Base-by-base conservation (phyloP, 2,113 vertebrate genomes). In the Gambusia affinis region DNA sequence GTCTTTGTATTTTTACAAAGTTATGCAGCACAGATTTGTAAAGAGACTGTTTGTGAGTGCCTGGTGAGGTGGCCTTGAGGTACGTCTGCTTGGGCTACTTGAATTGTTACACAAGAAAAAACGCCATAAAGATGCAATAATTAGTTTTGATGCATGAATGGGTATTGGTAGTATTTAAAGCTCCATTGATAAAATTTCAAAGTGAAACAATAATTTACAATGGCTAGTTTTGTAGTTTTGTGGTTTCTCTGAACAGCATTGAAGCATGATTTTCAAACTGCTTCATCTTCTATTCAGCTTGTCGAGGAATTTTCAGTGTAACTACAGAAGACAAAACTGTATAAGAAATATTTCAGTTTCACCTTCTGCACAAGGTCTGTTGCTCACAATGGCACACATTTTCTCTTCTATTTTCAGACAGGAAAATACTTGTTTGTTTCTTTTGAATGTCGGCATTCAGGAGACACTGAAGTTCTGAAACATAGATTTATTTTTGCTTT, bases 401-500 rank as follows among this genome's bases (percentile, higher is more conserved):
- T 57, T 57, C 22, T 57, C 51, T 8, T 57, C 24, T n/a, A 57
- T n/a, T 24, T n/a, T 57, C 51, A 57, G 51, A 57, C 51, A n/a
- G 51, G 22, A 57, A 24, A 10, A n/a, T 57, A n/a, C 8, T 30
- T 71, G 14, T 73, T 24, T 51, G 28, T n/a, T 71, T 68, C 39
- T 68, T 70, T 29, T 64, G 4, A 27, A 73, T 11, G 11, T 11
- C 47, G 14, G 67, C 3, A 72, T 64, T 83, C 15, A 39, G 62
- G 14, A 67, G 27, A 33, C 27, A 44, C 64, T 17, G 37, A 11
- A 60, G 60, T 61, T 57, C 42, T 22, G 28, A 54, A 54, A 51
- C 10, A 19, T 22, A n/a, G 17, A 68, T 54, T 22, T 8, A 54
- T 51, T 22, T 27, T 35, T 2, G 10, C 12, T 15, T 54, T 5